Evolutionary conservation across 2,113 vertebrate species (phyloP), one percentile per base, ranked within the genome.

Genomic region (Speoplatyrhinus poulsoni): DNA sequence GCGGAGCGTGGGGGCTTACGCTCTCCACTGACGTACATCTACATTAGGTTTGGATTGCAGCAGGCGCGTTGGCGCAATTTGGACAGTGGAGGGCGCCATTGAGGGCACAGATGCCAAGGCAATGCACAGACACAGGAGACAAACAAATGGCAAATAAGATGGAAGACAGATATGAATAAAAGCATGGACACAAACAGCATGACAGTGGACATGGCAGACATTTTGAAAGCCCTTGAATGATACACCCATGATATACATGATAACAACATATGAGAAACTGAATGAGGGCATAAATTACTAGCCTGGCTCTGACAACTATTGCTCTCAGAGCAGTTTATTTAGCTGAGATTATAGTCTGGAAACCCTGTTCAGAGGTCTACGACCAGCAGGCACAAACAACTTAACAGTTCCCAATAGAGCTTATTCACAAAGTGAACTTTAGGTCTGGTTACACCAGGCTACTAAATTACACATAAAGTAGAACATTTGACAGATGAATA

Each of bases 11-110:
- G 73, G 95, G 92, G 91, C 93, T 94, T 91, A 93, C 87, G 80
- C 93, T 95, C 86, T 97, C 96, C 89, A 95, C 91, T 54, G 96
- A 91, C 81, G 93, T 95, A 89, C 96, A 96, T 92, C 95, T 97
- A 93, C 84, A 70, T 82, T 77, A 80, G 77, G 62, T 55, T 55
- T 55, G 52, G 50, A 17, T 10, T 46, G 59, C 52, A 62, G 63
- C 32, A 52, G 72, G 55, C 50, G 48, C 12, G 26, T 47, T 58
- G 52, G 32, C 26, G 63, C 60, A 62, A 62, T 61, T 47, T 50
- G 58, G 52, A 64, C 62, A 56, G 16, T 63, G 46, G 52, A 59
- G 53, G 67, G 65, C 69, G 80, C 53, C 84, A 70, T 84, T 86
- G 88, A 0, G 81, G 64, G 76, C 68, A 81, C 73, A 82, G 73